Base-by-base conservation (phyloP, 2,113 vertebrate species). In the Leuciscus idus region DNA sequence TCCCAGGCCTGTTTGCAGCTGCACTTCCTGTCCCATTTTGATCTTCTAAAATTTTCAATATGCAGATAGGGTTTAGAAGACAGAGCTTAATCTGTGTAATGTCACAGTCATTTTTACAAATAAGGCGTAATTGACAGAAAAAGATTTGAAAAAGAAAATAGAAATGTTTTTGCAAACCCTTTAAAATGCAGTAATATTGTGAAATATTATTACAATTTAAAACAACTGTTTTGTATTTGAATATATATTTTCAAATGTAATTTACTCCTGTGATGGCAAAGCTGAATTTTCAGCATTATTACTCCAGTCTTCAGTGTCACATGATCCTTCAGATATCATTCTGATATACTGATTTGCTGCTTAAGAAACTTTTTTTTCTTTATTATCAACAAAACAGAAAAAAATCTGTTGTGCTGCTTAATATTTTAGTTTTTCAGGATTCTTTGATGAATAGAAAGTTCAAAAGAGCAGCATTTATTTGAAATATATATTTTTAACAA, bases 41-140 rank as follows among this genome's bases (percentile, higher is more conserved):
- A 90, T 93, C 92, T 93, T 94, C 91, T 92, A 91, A 93, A 92
- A 86, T 91, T 90, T 91, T 93, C 92, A 94, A 93, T 92, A 93
- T 93, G 92, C 88, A 88, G 86, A 88, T 64, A 78, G 19, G 30
- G 13, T 74, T 73, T 21, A 39, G 23, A 46, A 70, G 33, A n/a
- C 33, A 64, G 59, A 3, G 30, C 64, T 83, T 68, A 8, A 73
- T 64, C 36, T 72, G 26, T 50, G 6, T 46, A 66, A 57, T n/a
- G 61, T 66, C 84, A 75, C 15, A n/a, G 3, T 62, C 33, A 30
- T 72, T 43, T 78, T 84, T 86, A 39, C 15, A 74, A 57, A 12
- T 6, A 74, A 64, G 0, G 1, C 28, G 6, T 57, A 43, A 43
- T 43, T 43, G 43, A 43, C 9, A 43, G 43, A 43, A 43, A 43